Evolutionary conservation across 2,113 vertebrate genomes (phyloP).

Genomic region (Gorsachius goisagi): DNA sequence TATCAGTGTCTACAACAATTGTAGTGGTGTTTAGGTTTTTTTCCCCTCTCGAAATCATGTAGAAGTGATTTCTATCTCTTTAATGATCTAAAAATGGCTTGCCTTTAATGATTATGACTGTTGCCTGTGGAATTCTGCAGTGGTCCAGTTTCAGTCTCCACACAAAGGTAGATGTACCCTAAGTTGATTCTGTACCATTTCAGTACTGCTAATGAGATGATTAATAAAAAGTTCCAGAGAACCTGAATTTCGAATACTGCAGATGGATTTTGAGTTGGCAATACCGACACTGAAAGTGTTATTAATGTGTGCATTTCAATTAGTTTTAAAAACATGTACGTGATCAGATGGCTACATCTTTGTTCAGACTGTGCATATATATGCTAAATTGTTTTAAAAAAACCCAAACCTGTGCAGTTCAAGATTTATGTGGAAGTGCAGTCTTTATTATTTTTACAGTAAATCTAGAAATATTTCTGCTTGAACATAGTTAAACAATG

Average conservation of each 20-base stretch:
- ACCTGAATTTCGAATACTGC: not conserved
- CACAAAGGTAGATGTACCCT: not conserved
- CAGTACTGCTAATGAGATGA: not conserved
- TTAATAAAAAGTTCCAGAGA: not conserved
- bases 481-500: not conserved
- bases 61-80: not conserved
- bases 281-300: not conserved
- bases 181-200: not conserved
- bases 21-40: not conserved
- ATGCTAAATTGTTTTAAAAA: not conserved
- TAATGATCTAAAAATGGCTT: not conserved
- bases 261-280: not conserved
- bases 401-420: not conserved
- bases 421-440: not conserved
- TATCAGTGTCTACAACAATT: not conserved
- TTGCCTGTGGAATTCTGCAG: not conserved
- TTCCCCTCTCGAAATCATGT: not conserved
- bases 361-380: not conserved
- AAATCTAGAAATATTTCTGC: not conserved
- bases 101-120: not conserved
- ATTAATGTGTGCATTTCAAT: not conserved
- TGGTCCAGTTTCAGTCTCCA: not conserved
- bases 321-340: not conserved
- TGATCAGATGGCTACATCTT: not conserved
- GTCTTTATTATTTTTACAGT: not conserved